Conservation (phyloP, 2,888 invertebrate species). For the Meteorus colon region DNA sequence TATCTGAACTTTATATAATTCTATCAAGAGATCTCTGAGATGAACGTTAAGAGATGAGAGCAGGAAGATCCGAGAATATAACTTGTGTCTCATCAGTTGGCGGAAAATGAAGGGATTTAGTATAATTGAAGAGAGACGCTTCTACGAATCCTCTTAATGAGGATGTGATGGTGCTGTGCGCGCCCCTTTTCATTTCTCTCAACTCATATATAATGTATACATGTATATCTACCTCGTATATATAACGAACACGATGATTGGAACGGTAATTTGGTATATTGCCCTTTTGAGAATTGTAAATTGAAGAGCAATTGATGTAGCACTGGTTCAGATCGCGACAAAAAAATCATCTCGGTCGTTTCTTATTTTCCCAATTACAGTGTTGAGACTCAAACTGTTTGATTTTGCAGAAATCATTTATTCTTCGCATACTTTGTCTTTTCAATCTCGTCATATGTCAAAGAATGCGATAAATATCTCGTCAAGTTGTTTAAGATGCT, state of each 20-base stretch:
- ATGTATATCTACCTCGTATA: constrained; percentile 1
- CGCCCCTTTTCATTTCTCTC: constrained; percentile 31
- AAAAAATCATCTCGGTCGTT: background rate
- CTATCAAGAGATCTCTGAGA: background rate
- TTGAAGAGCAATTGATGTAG: background rate
- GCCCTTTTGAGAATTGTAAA: constrained; percentile 12
- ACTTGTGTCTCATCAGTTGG: constrained; percentile 43
- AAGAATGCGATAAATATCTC: too few species aligned
- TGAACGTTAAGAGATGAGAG: background rate
- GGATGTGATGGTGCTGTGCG: constrained; percentile 36
- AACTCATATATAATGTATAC: background rate
- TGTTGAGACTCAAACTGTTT: too few species aligned
- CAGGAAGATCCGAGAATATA: background rate
- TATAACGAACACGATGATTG: constrained; percentile 38
- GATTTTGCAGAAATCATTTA: too few species aligned
- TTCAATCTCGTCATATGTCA: too few species aligned
- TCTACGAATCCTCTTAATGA: constrained; percentile 46
- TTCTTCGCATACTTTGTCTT: too few species aligned
- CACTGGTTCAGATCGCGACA: background rate
- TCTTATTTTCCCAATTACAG: background rate
- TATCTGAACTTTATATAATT: background rate
- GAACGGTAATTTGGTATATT: constrained; percentile 43
- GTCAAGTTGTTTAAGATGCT: too few species aligned
- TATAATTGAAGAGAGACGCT: constrained; percentile 46
- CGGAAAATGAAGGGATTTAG: constrained; percentile 46